Conservation (phyloP, 2,797 vertebrate genomes). For the Sebastes trivittatus region DNA sequence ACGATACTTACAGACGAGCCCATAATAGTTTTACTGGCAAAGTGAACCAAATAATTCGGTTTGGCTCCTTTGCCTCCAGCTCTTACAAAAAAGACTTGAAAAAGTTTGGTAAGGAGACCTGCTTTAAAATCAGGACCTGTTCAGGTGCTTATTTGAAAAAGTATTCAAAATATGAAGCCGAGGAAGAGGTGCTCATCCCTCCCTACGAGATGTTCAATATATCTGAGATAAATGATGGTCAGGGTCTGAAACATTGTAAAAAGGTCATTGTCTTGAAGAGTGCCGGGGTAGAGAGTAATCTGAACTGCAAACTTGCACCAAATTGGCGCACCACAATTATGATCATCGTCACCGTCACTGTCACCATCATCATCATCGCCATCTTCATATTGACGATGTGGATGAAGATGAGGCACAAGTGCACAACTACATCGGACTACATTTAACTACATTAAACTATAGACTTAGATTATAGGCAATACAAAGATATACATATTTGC, state of each 20-base stretch:
- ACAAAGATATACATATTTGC: no score
- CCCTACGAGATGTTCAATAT: constrained; percentile 53
- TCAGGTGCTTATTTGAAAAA: constrained; percentile 5
- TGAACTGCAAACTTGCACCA: constrained; percentile 3
- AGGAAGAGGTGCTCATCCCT: constrained; percentile 47
- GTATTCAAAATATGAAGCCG: no score
- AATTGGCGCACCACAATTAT: no score
- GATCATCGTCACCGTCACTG: no score
- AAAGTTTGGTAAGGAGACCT: accelerated
- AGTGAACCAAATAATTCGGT: constrained; percentile 7
- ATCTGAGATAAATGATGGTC: accelerated
- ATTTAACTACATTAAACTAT: no score
- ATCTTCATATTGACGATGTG: no score
- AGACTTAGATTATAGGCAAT: no score
- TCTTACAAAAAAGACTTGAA: accelerated
- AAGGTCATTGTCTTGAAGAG: constrained; percentile 1
- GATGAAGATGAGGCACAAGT: no score
- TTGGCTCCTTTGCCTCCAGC: constrained; percentile 44
- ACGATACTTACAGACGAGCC: constrained; percentile 18
- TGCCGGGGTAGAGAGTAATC: not conserved
- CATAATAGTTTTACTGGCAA: accelerated
- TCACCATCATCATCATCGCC: no score
- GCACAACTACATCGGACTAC: accelerated
- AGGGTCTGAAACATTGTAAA: not conserved
- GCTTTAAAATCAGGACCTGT: constrained; percentile 48